Conservation (phyloP, 2,888 invertebrate genomes). For the Tortricodes alternella region DNA sequence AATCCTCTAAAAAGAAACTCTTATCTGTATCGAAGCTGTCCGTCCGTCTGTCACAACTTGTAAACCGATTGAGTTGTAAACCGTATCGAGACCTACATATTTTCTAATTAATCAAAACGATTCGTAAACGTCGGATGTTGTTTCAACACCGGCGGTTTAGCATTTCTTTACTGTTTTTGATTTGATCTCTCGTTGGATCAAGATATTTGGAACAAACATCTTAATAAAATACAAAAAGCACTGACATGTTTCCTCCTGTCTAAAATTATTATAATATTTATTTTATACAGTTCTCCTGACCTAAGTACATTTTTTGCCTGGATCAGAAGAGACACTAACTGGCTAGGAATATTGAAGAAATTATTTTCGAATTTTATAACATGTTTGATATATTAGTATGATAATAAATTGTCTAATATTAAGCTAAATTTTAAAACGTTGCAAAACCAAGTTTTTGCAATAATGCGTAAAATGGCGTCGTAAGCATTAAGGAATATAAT, state of each 20-base stretch:
- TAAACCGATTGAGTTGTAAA: conserved; percentile 27
- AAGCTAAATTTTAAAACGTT: too few relatives aligned
- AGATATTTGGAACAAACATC: not conserved
- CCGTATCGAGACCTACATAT: conserved; percentile 22
- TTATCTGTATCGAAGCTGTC: conserved; percentile 22
- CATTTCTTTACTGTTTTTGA: conserved; percentile 20
- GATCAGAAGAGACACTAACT: too few relatives aligned
- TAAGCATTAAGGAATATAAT: not conserved
- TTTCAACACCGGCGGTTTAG: conserved; percentile 20
- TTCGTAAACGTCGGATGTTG: conserved; percentile 27
- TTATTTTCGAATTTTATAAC: too few relatives aligned
- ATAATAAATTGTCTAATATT: too few relatives aligned
- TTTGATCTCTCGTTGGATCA: conserved; percentile 18
- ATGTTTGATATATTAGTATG: too few relatives aligned
- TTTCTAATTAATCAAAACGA: conserved; percentile 26
- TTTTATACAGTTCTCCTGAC: too few relatives aligned
- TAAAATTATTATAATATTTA: too few relatives aligned
- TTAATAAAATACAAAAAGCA: not conserved
- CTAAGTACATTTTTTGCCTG: too few relatives aligned
- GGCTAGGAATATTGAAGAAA: too few relatives aligned
- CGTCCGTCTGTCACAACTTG: conserved; percentile 28
- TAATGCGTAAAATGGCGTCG: not conserved
- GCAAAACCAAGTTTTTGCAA: too few relatives aligned
- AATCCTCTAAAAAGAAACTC: conserved; percentile 16
- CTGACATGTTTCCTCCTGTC: not conserved